phyloP scores from a whole-genome alignment of 2,888 invertebrate genomes.

The Eurois occulta region DNA sequence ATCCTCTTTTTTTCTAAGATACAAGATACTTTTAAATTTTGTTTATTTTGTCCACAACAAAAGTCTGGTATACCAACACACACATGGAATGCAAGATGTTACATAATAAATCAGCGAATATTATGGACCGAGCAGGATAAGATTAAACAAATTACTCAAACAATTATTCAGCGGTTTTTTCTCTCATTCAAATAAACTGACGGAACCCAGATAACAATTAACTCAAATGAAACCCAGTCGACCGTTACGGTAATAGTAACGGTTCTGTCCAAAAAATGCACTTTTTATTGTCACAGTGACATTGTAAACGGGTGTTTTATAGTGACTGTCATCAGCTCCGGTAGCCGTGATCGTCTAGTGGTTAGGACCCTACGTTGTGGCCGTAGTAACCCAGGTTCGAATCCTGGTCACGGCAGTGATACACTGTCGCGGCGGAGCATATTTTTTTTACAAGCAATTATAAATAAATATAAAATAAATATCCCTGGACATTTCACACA shows the following conservation, averaged over 20 bases:
- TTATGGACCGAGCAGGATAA: not conserved
- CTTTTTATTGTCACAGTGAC: constrained; percentile 25
- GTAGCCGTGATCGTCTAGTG: constrained; percentile 92
- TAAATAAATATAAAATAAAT: too few species aligned
- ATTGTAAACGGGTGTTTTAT: constrained; percentile 12
- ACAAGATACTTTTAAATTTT: too few species aligned
- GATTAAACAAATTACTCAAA: not conserved
- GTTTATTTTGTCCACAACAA: too few species aligned
- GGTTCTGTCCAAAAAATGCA: constrained; percentile 34
- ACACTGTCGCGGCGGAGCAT: constrained; percentile 37
- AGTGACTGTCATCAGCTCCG: constrained; percentile 11
- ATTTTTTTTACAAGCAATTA: not conserved
- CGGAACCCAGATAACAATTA: constrained; percentile 22
- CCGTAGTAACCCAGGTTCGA: constrained; percentile 94
- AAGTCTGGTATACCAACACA: too few species aligned
- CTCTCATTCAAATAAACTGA: not conserved
- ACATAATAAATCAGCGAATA: not conserved
- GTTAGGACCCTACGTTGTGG: constrained; percentile 92
- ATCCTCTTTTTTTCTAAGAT: too few species aligned
- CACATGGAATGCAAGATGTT: not conserved
- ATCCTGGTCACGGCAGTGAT: constrained; percentile 81
- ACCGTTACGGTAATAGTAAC: constrained; percentile 16
- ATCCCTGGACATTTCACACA: too few species aligned
- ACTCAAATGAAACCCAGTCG: constrained; percentile 31
- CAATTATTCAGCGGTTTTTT: not conserved